phyloP scores from a whole-genome alignment of 2,113 vertebrate genomes.

The Engystomops pustulosus region DNA sequence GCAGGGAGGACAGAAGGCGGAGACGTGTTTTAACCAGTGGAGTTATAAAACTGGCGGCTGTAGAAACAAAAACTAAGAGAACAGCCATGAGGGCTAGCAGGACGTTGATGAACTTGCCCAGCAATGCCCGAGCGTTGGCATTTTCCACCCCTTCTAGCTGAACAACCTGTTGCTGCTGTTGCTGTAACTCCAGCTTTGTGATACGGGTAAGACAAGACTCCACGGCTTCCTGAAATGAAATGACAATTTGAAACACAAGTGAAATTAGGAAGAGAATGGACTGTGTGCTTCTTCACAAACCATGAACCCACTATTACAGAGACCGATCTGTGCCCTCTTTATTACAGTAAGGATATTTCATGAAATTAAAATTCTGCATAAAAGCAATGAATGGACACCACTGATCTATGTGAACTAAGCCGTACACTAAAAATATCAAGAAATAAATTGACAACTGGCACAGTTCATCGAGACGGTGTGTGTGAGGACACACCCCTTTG shows the following conservation, averaged over 20 bases:
- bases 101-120: constrained; percentile 98
- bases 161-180: constrained; percentile 97
- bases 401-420: too few relatives aligned
- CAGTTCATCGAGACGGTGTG: too few relatives aligned
- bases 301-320: too few relatives aligned
- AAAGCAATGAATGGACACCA: too few relatives aligned
- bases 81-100: constrained; percentile 98
- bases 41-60: constrained; percentile 96
- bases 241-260: neutral
- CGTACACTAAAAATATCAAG: too few relatives aligned
- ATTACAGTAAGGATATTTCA: too few relatives aligned
- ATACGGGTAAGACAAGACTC: constrained; percentile 96
- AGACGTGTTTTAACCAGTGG: constrained; percentile 96
- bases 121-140: constrained; percentile 91
- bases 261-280: neutral
- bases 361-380: too few relatives aligned
- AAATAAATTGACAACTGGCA: too few relatives aligned
- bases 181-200: constrained; percentile 96
- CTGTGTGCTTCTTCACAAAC: neutral
- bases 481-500: too few relatives aligned
- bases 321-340: too few relatives aligned
- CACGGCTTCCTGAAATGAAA: constrained; percentile 84
- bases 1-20: constrained; percentile 85
- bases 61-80: constrained; percentile 97
- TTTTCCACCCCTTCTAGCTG: constrained; percentile 98